phyloP scores from a whole-genome alignment of 2,888 invertebrate genomes.

The Callimorpha dominula region DNA sequence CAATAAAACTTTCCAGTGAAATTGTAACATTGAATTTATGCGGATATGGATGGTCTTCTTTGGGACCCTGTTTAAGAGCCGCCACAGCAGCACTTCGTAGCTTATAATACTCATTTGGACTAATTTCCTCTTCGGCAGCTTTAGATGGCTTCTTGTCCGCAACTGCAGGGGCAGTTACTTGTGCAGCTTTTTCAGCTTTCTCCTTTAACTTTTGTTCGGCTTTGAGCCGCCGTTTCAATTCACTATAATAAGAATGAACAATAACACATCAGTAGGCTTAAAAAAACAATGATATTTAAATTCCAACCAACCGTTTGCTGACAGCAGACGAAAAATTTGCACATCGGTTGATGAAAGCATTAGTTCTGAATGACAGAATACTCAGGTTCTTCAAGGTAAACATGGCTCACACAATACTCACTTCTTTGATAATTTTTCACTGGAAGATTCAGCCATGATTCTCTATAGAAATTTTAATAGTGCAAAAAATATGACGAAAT shows the following conservation, averaged over 20 bases:
- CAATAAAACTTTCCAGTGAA: conserved; percentile 95
- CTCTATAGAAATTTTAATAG: conserved; percentile 10
- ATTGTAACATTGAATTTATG: conserved; percentile 98
- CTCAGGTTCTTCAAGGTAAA: conserved; percentile 62
- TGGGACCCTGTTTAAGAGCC: conserved; percentile 91
- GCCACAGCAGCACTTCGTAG: conserved; percentile 93
- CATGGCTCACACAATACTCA: conserved; percentile 83
- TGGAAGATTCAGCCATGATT: conserved; percentile 86
- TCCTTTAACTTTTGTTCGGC: conserved; percentile 97
- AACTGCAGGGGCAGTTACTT: conserved; percentile 71
- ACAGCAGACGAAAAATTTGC: conserved; percentile 66
- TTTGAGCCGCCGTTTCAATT: conserved; percentile 96
- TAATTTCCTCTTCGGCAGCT: conserved; percentile 91
- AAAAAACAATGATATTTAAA: conserved; percentile 32
- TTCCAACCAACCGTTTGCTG: conserved; percentile 76
- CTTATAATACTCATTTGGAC: conserved; percentile 98
- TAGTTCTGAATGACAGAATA: conserved; percentile 59
- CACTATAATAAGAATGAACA: conserved; percentile 88
- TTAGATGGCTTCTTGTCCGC: conserved; percentile 72
- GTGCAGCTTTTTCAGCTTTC: conserved; percentile 92
- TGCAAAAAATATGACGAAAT: conserved; percentile 10
- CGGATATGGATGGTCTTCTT: conserved; percentile 95
- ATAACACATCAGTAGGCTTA: conserved; percentile 54
- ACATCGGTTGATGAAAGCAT: conserved; percentile 59
- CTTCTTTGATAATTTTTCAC: conserved; percentile 90